phyloP scores from a whole-genome alignment of 1,140 invertebrate species.

The Microplitis demolitor region DNA sequence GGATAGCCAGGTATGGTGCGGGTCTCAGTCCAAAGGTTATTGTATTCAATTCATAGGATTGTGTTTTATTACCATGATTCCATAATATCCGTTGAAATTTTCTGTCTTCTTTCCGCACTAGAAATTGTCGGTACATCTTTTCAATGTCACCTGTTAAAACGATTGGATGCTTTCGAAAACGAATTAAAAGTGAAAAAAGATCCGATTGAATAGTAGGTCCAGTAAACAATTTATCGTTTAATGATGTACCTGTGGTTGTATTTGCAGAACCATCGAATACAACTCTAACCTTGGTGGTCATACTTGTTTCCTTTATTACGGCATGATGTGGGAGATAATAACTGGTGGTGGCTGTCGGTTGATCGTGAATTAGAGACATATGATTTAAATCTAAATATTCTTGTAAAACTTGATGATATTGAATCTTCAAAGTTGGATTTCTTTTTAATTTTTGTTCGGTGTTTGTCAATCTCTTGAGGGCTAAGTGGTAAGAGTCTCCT shows the following conservation, averaged over 20 bases:
- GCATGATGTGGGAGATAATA: conserved; percentile 22
- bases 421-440: neutral
- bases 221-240: conserved; percentile 14
- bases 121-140: conserved; percentile 51
- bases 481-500: neutral
- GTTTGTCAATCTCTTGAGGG: neutral
- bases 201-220: conserved; percentile 9
- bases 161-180: conserved; percentile 20
- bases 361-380: neutral
- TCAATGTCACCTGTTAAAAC: conserved; percentile 40
- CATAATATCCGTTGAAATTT: conserved; percentile 48
- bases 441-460: neutral
- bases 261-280: conserved; percentile 13
- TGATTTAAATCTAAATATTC: neutral
- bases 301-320: conserved; percentile 14
- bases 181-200: neutral
- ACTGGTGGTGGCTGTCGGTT: neutral
- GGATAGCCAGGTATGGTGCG: neutral
- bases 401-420: neutral
- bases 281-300: conserved; percentile 23
- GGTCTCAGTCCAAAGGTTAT: conserved; percentile 48
- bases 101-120: conserved; percentile 33
- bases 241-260: neutral
- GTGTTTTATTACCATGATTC: conserved; percentile 24
- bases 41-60: conserved; percentile 36